Percentiles rank a stretch among this genome's conserved stretches.
phyloP scores from a whole-genome alignment of 2,113 vertebrate species.

The Plestiodon gilberti region DNA sequence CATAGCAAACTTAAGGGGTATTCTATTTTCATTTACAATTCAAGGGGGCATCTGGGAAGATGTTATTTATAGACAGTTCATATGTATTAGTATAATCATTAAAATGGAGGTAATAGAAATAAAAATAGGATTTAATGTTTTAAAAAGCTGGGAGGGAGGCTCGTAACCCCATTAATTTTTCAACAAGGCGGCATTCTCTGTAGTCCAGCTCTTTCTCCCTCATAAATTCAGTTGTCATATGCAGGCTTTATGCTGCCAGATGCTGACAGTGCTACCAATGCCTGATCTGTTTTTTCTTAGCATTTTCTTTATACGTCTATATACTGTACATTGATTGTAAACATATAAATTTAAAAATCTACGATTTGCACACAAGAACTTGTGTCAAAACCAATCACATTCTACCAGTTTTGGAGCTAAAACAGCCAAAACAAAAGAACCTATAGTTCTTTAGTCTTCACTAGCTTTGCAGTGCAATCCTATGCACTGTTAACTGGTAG shows the following conservation, averaged over 20 bases:
- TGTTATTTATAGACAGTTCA: constrained; percentile 29
- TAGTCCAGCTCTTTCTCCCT: constrained; percentile 40
- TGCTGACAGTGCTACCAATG: constrained; percentile 30
- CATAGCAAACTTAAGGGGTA: background rate
- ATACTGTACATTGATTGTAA: constrained; percentile 1
- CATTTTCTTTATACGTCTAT: constrained; percentile 30
- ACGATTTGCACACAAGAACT: background rate
- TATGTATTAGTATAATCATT: background rate
- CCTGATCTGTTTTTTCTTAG: constrained; percentile 11
- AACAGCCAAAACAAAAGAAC: too few relatives aligned
- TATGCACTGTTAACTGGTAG: too few relatives aligned
- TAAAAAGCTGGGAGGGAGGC: constrained; percentile 41
- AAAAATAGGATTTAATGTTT: constrained; percentile 52
- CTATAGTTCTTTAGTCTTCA: background rate
- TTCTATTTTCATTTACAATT: background rate
- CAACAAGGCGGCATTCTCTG: constrained; percentile 22
- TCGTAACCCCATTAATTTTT: constrained; percentile 55
- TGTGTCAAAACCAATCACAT: constrained; percentile 17
- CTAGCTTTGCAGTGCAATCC: background rate
- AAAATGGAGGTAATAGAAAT: constrained; percentile 42
- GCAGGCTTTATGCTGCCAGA: constrained; percentile 21
- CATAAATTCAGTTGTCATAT: constrained; percentile 55
- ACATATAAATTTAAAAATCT: constrained; percentile 22
- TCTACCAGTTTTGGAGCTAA: background rate
- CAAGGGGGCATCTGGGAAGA: background rate